Percentiles rank a stretch among this genome's conserved stretches.
Evolutionary conservation across 2,113 vertebrate genomes (phyloP).

Genomic region (Stomatorhinus ivindoensis): DNA sequence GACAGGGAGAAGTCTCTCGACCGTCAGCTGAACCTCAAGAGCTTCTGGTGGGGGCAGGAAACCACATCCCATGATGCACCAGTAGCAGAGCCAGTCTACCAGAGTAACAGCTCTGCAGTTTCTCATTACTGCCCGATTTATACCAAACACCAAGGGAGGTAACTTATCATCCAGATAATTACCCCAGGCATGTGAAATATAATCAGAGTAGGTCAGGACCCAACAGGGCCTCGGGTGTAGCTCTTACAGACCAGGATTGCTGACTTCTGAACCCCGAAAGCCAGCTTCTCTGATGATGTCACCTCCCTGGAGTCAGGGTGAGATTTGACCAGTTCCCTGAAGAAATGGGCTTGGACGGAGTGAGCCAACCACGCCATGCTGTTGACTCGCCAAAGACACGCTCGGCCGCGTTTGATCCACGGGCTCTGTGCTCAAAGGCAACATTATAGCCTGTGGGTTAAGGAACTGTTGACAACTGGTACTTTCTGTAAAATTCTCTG

Average conservation of each 20-base stretch:
- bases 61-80: background rate
- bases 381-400: background rate
- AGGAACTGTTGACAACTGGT: background rate
- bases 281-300: background rate
- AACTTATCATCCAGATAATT: background rate
- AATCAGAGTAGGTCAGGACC: background rate
- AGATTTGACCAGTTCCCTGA: background rate
- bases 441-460: background rate
- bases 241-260: background rate
- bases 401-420: background rate
- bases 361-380: background rate
- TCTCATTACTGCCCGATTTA: background rate
- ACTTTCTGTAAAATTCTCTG: background rate
- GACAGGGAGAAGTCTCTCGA: background rate
- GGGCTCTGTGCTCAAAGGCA: background rate
- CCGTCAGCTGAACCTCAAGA: background rate
- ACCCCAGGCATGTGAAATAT: background rate
- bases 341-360: background rate
- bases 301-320: background rate
- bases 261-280: background rate
- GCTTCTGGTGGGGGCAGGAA: background rate
- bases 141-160: background rate
- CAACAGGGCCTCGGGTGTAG: background rate
- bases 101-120: background rate
- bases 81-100: background rate